phyloP scores from a whole-genome alignment of 2,888 invertebrate genomes.

The Cataglyphis livida region DNA sequence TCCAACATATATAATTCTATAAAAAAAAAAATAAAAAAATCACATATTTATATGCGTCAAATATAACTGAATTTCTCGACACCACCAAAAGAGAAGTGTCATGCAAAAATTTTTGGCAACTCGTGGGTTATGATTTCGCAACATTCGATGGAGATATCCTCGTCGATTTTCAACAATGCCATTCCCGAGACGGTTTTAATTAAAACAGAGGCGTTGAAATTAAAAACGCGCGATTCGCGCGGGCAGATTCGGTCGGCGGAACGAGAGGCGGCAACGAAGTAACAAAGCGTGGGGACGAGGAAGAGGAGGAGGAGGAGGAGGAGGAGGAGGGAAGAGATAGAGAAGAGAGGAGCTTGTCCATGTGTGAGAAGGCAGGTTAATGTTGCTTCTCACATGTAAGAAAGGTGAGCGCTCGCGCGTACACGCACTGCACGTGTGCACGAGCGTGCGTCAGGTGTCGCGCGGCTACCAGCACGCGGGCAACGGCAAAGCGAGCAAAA shows the following conservation, averaged over 20 bases:
- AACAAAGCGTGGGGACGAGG: not conserved
- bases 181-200: not conserved
- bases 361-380: constrained; percentile 82
- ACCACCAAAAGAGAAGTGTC: not conserved
- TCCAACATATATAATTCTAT: not conserved
- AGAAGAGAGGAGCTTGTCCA: constrained; percentile 21
- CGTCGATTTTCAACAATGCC: not conserved
- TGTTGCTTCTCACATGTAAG: constrained; percentile 81
- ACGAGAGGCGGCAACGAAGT: not conserved
- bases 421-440: constrained; percentile 39
- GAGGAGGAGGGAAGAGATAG: constrained; percentile 36
- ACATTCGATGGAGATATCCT: not conserved
- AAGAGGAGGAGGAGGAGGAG: not conserved
- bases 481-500: constrained; percentile 71
- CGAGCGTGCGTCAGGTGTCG: constrained; percentile 82
- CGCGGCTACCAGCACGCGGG: constrained; percentile 70
- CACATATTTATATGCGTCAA: not conserved
- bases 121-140: not conserved
- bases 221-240: constrained; percentile 8
- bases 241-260: constrained; percentile 4
- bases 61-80: not conserved
- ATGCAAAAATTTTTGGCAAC: no score
- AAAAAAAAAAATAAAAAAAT: not conserved
- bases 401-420: constrained; percentile 17
- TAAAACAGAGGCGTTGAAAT: constrained; percentile 7